A percentile compares a stretch with the other conserved stretches of the same genome.
These are phyloP conservation scores for Oncorhynchus tshawytscha DNA, from an alignment of 2,113 vertebrate genomes.

Conservation along the genomic window DNA sequence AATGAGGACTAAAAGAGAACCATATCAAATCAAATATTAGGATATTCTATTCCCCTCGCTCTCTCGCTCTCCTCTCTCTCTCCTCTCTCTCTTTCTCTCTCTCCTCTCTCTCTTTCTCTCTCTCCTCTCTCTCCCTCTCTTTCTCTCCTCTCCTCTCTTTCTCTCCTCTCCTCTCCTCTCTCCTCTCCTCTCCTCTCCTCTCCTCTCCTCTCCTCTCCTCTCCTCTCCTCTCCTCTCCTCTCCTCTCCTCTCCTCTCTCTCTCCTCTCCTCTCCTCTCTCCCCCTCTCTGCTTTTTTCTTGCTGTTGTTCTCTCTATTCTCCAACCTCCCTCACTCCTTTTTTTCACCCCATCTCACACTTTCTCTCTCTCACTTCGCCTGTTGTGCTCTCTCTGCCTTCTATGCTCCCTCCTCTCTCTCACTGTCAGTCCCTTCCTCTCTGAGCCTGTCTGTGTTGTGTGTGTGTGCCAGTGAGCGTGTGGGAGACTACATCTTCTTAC, in stretches of 20 bases:
- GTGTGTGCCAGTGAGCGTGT: conserved; percentile 14
- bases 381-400: background rate
- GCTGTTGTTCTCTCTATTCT: background rate
- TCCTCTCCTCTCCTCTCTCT: background rate
- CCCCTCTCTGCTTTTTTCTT: background rate
- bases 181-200: background rate
- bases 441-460: background rate
- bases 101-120: background rate
- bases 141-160: too few relatives aligned
- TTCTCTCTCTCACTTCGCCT: background rate
- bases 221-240: too few relatives aligned
- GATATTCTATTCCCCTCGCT: background rate
- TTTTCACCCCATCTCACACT: background rate
- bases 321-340: too few relatives aligned
- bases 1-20: too few relatives aligned
- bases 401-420: conserved; percentile 2
- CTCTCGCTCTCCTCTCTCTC: conserved; percentile 5
- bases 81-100: background rate
- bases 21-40: too few relatives aligned
- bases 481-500: background rate
- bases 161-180: conserved; percentile 13
- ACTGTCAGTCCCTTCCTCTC: background rate
- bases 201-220: too few relatives aligned
- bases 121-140: background rate
- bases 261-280: too few relatives aligned